Base-by-base conservation (phyloP, 2,888 invertebrate species). In the Ennomos erosarius region DNA sequence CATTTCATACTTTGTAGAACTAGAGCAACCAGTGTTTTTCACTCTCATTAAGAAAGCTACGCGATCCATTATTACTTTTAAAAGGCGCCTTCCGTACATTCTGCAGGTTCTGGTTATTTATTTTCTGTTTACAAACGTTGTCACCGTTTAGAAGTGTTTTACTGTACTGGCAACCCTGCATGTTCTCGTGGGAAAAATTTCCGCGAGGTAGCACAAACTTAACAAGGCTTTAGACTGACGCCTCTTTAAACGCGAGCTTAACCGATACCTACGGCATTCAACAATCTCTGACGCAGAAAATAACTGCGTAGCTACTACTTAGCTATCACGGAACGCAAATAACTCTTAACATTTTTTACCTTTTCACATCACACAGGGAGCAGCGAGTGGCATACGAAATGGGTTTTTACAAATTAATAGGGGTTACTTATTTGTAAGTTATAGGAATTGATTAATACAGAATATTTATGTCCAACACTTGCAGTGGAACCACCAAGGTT, bases 181-280 rank as follows among this genome's bases (percentile, higher is more conserved):
- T 59, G 62, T 64, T 60, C 67, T 70, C 62, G 68, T 64, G 68
- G 62, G 65, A 73, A 73, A 70, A 71, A 67, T 82, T 85, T 83
- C 83, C 82, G 70, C 79, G 63, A 81, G 81, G 73, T 55, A 77
- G 81, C 81, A 82, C 84, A 82, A 77, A 85, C 83, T 84, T 85
- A 85, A 85, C 85, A 82, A 85, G 82, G 70, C 77, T 77, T 71
- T 76, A 78, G 75, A 79, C 75, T 74, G 74, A 76, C 76, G 74
- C 73, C 71, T 74, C 74, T 73, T 71, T 71, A 69, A 63, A 69
- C 71, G 71, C 70, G 73, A 69, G 67, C 67, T 72, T 65, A 66
- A 63, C 69, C 61, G 63, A 71, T 69, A 64, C 65, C 63, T 69
- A 55, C 48, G 42, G 8, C 51, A 54, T 55, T 67, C 59, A 49